Conservation (phyloP, 2,797 vertebrate species). For the Stomatorhinus walkeri region DNA sequence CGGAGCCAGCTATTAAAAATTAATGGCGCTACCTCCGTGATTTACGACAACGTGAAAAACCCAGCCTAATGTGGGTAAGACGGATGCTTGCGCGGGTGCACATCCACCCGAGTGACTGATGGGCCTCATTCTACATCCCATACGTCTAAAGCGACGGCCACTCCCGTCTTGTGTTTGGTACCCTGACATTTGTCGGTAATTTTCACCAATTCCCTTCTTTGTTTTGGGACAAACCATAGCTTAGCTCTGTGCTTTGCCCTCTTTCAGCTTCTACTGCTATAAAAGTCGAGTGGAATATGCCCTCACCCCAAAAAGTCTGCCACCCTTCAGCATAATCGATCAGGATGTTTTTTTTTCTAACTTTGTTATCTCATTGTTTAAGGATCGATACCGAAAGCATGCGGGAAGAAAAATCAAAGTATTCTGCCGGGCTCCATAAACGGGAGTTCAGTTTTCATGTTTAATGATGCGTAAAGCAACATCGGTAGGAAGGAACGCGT, state of each 20-base stretch:
- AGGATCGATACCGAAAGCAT: background rate
- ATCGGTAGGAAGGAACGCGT: background rate
- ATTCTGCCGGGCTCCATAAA: background rate
- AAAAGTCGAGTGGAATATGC: background rate
- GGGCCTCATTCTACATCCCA: background rate
- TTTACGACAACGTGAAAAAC: constrained; percentile 56
- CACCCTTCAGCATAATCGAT: background rate
- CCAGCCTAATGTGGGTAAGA: constrained; percentile 49
- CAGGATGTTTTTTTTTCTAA: background rate
- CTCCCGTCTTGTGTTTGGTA: background rate
- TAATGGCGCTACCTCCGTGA: constrained; percentile 55
- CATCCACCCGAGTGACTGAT: constrained; percentile 35
- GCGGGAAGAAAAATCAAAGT: background rate
- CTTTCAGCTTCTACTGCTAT: background rate
- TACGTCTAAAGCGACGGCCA: background rate
- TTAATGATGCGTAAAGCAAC: background rate
- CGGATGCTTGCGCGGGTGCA: constrained; percentile 39
- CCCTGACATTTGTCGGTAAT: background rate
- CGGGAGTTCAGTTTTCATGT: background rate
- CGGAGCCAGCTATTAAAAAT: constrained; percentile 57
- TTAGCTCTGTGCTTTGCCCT: background rate
- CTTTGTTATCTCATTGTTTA: constrained; percentile 9
- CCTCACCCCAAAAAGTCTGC: background rate
- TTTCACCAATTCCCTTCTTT: background rate
- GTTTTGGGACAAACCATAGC: background rate